Conservation (phyloP, 1,140 invertebrate genomes). For the Oryzaephilus surinamensis region DNA sequence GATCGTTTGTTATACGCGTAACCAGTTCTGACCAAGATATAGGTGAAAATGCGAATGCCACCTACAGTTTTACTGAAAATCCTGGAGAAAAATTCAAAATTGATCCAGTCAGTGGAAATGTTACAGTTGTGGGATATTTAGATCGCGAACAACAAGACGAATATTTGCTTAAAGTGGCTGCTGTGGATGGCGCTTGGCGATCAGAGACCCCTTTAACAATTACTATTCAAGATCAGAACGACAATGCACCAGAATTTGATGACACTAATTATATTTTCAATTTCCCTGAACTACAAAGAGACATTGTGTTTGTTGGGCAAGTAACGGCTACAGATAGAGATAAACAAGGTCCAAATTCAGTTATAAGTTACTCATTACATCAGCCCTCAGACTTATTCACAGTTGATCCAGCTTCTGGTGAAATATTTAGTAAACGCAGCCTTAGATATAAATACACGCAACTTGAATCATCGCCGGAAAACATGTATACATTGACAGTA, state of each 20-base stretch:
- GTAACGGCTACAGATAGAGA: conserved; percentile 80
- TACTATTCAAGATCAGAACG: conserved; percentile 90
- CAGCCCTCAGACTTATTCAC: conserved; percentile 84
- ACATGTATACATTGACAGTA: conserved; percentile 73
- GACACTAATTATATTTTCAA: conserved; percentile 80
- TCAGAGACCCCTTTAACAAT: conserved; percentile 82
- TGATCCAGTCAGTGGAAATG: conserved; percentile 78
- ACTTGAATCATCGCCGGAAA: conserved; percentile 70
- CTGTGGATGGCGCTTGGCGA: conserved; percentile 80
- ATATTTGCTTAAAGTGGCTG: conserved; percentile 77
- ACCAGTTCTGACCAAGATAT: conserved; percentile 85
- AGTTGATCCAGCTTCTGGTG: conserved; percentile 81
- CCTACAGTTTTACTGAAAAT: conserved; percentile 81
- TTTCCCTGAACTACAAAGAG: conserved; percentile 73
- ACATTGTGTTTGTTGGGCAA: conserved; percentile 74
- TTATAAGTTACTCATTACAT: conserved; percentile 82
- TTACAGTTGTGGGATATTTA: conserved; percentile 71
- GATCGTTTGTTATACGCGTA: conserved; percentile 84
- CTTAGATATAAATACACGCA: conserved; percentile 74
- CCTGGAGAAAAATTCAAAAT: conserved; percentile 82
- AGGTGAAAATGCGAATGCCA: conserved; percentile 77
- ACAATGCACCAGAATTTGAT: conserved; percentile 87
- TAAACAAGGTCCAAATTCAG: conserved; percentile 88
- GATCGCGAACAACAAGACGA: conserved; percentile 86
- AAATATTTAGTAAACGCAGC: conserved; percentile 74